phyloP scores from a whole-genome alignment of 2,888 invertebrate species.

The Pecten maximus region DNA sequence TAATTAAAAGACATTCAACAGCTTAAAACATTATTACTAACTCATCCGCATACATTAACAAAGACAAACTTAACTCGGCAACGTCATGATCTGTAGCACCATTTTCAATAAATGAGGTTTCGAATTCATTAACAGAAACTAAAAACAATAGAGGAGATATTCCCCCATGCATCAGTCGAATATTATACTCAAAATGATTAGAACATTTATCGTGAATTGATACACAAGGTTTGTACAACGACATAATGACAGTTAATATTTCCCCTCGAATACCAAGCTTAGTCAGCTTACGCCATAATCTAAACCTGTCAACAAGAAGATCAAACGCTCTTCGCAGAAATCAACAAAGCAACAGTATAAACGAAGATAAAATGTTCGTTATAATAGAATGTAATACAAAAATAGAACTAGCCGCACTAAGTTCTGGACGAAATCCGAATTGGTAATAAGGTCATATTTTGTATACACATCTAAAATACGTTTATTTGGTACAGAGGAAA shows the following conservation, averaged over 20 bases:
- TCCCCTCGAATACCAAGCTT: slow-evolving; percentile 33
- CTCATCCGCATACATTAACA: neutral
- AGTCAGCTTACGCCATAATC: neutral
- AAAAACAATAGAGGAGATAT: neutral
- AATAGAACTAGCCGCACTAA: too few relatives aligned
- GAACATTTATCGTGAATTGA: neutral
- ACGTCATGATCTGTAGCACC: neutral
- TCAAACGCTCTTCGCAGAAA: too few relatives aligned
- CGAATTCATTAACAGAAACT: neutral
- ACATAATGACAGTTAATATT: neutral
- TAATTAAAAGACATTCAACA: neutral
- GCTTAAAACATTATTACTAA: neutral
- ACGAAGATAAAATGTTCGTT: too few relatives aligned
- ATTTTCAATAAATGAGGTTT: neutral
- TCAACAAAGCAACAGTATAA: too few relatives aligned
- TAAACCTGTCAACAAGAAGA: too few relatives aligned
- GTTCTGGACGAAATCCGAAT: too few relatives aligned
- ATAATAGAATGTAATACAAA: too few relatives aligned
- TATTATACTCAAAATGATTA: too few relatives aligned
- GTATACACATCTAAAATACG: too few relatives aligned
- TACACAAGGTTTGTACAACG: neutral
- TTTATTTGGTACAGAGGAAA: too few relatives aligned
- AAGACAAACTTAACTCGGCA: neutral
- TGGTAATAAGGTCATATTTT: too few relatives aligned
- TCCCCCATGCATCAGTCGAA: neutral